phyloP scores from a whole-genome alignment of 2,113 vertebrate genomes.

The Phylloscopus trochiloides region DNA sequence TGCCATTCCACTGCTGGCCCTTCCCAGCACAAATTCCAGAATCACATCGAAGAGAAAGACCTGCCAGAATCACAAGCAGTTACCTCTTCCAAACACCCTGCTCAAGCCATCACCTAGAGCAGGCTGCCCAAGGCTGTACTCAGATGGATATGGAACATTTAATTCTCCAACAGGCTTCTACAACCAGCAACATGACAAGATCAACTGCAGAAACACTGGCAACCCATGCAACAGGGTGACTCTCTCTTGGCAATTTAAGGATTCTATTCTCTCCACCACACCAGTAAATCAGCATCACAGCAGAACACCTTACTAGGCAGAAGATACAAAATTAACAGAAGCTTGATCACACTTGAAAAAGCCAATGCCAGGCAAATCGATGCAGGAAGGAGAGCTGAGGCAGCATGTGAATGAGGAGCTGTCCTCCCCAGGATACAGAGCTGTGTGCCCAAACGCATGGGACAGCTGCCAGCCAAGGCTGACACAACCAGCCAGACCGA shows the following conservation, averaged over 20 bases:
- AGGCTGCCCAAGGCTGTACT: background rate
- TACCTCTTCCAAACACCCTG: background rate
- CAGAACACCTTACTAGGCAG: background rate
- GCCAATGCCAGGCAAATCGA: background rate
- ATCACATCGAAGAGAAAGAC: background rate
- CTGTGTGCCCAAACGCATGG: accelerated
- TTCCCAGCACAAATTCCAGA: background rate
- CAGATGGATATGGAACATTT: background rate
- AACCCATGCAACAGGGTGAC: background rate
- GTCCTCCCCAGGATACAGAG: background rate
- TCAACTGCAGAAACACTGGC: background rate
- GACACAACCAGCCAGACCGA: background rate
- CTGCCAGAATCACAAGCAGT: accelerated
- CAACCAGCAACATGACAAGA: background rate
- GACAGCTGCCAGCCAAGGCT: background rate
- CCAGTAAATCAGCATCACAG: background rate
- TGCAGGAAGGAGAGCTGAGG: background rate
- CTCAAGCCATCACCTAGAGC: background rate
- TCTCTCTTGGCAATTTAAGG: background rate
- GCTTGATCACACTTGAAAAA: background rate
- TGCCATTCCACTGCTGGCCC: accelerated
- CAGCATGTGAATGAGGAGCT: background rate
- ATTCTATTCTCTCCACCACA: background rate
- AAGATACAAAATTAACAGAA: background rate
- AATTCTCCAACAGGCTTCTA: background rate